These are phyloP conservation scores for Pachypanchax playfairii DNA, from an alignment of 2,113 vertebrate species.

Conservation along the genomic window DNA sequence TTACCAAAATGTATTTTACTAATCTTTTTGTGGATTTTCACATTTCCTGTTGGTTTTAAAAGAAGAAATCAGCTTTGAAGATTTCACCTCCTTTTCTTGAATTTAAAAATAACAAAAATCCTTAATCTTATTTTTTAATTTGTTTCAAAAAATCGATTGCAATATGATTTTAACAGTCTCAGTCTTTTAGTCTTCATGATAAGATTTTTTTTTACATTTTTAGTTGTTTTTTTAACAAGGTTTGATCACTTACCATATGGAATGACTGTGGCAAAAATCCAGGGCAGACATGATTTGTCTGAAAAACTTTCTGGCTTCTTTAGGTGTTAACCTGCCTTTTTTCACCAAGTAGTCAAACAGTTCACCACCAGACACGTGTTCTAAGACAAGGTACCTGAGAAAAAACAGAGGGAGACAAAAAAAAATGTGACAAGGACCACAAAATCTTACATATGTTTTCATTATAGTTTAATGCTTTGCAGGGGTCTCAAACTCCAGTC, in stretches of 20 bases:
- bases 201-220: too few relatives aligned
- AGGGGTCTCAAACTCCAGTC: too few relatives aligned
- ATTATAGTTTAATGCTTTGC: too few relatives aligned
- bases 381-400: constrained; percentile 95
- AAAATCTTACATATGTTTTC: too few relatives aligned
- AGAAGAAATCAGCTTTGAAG: background rate
- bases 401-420: constrained; percentile 5
- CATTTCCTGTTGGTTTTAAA: too few relatives aligned
- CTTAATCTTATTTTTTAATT: too few relatives aligned
- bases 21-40: too few relatives aligned
- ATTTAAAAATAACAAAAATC: too few relatives aligned
- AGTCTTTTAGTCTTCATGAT: too few relatives aligned
- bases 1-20: background rate
- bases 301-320: constrained; percentile 98
- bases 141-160: too few relatives aligned
- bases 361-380: constrained; percentile 98
- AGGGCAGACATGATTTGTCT: constrained; percentile 99
- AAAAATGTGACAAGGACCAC: background rate
- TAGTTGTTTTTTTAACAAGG: background rate
- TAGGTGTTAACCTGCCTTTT: constrained; percentile 97
- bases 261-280: constrained; percentile 99
- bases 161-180: too few relatives aligned
- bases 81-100: background rate
- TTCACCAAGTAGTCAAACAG: constrained; percentile 99
- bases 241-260: constrained; percentile 90